Conservation (phyloP, 1,140 invertebrate species). For the Aphaenogaster rudis region DNA sequence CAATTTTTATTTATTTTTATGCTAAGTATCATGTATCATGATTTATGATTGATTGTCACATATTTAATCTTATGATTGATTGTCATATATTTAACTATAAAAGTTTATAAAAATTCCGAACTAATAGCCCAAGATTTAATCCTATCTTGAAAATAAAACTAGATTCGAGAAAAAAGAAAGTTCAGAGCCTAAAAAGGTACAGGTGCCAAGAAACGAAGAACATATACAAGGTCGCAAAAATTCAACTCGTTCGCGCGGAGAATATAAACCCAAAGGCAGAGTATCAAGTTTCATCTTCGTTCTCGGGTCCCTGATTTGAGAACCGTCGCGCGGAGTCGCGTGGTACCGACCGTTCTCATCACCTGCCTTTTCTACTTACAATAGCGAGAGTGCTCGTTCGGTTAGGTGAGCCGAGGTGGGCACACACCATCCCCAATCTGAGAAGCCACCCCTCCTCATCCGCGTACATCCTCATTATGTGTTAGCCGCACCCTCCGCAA, state of each 20-base stretch:
- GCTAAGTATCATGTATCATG: neutral
- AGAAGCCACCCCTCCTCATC: constrained; percentile 78
- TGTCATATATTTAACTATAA: neutral
- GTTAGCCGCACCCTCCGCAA: constrained; percentile 72
- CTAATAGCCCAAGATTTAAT: too few relatives aligned
- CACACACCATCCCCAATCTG: constrained; percentile 73
- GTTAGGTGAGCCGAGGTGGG: constrained; percentile 80
- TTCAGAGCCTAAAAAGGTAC: neutral
- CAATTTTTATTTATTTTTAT: neutral
- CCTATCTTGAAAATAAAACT: neutral
- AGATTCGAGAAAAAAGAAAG: neutral
- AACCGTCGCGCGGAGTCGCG: constrained; percentile 84
- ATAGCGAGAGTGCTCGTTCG: constrained; percentile 79
- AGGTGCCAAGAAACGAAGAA: constrained; percentile 1
- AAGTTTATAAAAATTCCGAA: constrained; percentile 1
- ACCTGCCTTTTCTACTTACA: constrained; percentile 85
- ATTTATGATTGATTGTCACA: neutral
- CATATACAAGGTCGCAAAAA: constrained; percentile 22
- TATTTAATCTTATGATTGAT: neutral
- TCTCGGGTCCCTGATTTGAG: constrained; percentile 76
- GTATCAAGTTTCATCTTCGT: constrained; percentile 7
- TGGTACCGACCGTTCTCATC: constrained; percentile 86
- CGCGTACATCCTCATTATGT: constrained; percentile 82
- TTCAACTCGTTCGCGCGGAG: constrained; percentile 28
- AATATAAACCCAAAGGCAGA: neutral